These are phyloP conservation scores for Pelosia muscerda DNA, from an alignment of 2,888 invertebrate species.

Conservation along the genomic window DNA sequence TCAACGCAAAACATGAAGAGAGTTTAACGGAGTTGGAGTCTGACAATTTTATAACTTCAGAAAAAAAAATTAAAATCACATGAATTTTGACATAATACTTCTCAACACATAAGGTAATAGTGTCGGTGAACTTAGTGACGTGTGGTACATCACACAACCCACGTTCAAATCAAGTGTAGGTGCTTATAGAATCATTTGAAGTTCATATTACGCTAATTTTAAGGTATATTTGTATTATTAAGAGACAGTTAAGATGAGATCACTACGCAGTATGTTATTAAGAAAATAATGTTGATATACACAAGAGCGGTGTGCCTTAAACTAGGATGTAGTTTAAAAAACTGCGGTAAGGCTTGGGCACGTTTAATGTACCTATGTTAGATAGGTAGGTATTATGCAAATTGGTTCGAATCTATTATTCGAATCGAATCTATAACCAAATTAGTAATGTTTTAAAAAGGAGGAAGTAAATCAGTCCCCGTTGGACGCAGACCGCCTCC, in stretches of 20 bases:
- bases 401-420: no score
- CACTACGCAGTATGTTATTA: background rate
- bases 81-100: slow-evolving; percentile 12
- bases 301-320: background rate
- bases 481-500: no score
- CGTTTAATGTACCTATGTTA: background rate
- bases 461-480: no score
- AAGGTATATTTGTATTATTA: background rate
- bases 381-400: background rate
- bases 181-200: background rate
- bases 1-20: no score
- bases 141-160: slow-evolving; percentile 11
- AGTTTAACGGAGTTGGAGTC: no score
- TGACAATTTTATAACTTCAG: no score
- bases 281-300: background rate
- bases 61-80: no score
- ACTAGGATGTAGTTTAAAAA: background rate
- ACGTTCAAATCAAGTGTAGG: background rate
- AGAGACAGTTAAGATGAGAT: slow-evolving; percentile 1
- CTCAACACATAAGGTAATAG: slow-evolving; percentile 42
- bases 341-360: background rate
- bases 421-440: background rate
- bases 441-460: background rate
- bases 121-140: slow-evolving; percentile 55
- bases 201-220: slow-evolving; percentile 4